phyloP scores from a whole-genome alignment of 2,797 vertebrate species.

The Morus bassanus region DNA sequence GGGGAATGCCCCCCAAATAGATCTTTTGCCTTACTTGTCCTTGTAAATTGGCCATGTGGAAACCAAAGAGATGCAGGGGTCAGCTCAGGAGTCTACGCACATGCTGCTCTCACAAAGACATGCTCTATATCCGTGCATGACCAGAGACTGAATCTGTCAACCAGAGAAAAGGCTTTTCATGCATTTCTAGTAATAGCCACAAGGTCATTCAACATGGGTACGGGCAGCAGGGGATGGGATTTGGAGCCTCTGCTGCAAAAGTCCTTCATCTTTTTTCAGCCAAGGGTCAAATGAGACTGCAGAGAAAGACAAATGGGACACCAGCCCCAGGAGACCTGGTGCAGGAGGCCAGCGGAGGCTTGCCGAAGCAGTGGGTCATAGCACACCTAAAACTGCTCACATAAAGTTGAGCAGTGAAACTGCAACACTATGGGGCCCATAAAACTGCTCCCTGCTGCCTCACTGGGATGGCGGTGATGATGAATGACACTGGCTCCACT shows the following conservation, averaged over 20 bases:
- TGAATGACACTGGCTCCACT: not conserved
- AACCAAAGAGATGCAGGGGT: not conserved
- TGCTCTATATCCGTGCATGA: not conserved
- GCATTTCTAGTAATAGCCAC: constrained; percentile 21
- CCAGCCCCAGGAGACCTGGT: not conserved
- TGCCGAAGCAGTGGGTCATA: not conserved
- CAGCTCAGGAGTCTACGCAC: not conserved
- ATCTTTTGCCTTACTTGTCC: not conserved
- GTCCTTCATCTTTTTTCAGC: constrained; percentile 6
- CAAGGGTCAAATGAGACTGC: not conserved
- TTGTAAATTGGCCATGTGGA: not conserved
- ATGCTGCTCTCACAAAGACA: not conserved
- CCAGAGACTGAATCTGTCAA: not conserved
- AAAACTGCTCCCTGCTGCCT: not conserved
- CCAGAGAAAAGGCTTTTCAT: constrained; percentile 37
- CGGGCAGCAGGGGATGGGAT: not conserved
- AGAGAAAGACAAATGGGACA: constrained; percentile 14
- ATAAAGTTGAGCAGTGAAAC: not conserved
- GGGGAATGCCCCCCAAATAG: not conserved
- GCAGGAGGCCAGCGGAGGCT: not conserved
- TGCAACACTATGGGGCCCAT: rapidly evolving
- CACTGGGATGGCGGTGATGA: not conserved
- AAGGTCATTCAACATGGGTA: not conserved
- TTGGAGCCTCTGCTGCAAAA: constrained; percentile 10
- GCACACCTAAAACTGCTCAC: not conserved